Evolutionary conservation across 2,797 vertebrate species (phyloP).

Genomic region (Melanogrammus aeglefinus): DNA sequence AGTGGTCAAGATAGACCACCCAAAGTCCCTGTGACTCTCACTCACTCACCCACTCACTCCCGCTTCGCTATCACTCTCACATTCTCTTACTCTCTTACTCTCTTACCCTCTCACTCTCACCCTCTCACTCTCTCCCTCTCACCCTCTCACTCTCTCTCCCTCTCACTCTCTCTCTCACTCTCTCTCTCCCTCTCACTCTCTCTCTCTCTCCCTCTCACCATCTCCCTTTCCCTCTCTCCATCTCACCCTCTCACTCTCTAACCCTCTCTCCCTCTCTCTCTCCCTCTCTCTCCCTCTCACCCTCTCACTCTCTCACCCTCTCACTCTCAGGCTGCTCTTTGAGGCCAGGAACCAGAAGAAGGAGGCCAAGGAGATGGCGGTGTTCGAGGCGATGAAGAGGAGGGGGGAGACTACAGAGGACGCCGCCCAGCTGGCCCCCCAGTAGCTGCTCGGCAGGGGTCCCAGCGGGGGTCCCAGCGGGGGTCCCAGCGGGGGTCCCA

Average conservation of each 20-base stretch:
- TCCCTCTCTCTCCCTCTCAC: too few species aligned
- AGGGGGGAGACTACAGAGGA: conserved; percentile 59
- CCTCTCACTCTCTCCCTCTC: neutral
- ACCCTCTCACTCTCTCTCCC: neutral
- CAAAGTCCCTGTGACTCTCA: neutral
- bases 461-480: too few species aligned
- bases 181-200: neutral
- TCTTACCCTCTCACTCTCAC: conserved; percentile 42
- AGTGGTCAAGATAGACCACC: neutral
- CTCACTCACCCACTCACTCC: too few species aligned
- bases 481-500: too few species aligned
- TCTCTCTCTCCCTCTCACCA: neutral
- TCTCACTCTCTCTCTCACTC: too few species aligned
- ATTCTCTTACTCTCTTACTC: neutral
- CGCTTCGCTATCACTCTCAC: too few species aligned
- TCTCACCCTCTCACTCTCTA: too few species aligned
- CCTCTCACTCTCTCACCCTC: neutral
- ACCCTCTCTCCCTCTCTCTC: too few species aligned
- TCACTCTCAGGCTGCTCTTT: conserved; percentile 81
- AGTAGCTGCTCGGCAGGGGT: conserved; percentile 21
- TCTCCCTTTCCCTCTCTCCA: too few species aligned
- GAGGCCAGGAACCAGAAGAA: conserved; percentile 98
- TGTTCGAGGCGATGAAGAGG: conserved; percentile 82
- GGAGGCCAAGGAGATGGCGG: conserved; percentile 91
- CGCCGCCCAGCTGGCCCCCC: conserved; percentile 25